Base-by-base conservation (phyloP, 2,113 vertebrate genomes). In the Spilogale gracilis region DNA sequence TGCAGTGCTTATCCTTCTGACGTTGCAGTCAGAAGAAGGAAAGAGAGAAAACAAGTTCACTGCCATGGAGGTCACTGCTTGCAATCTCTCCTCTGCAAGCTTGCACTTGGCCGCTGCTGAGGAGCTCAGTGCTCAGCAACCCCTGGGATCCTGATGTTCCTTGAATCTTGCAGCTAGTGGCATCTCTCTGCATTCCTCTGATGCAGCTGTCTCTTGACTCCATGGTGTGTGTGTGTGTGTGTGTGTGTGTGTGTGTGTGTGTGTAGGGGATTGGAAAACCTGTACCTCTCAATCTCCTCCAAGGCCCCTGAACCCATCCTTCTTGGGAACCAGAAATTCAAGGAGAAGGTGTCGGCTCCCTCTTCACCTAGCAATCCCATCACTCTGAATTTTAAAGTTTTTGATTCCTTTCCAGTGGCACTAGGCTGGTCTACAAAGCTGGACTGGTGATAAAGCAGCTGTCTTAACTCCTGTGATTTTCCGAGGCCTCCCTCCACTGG, bases 251-350 rank as follows among this genome's bases (percentile, higher is more conserved):
- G 25, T 65, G 61, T 27, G 60, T 61, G 61, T 14, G 12, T 52
- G 38, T 58, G 32, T 84, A 84, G 2, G 21, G 16, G 3, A 32
- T 30, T 92, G 25, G 45, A 88, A 88, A 94, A 50, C 17, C 3
- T 86, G 21, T 58, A 52, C 11, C 17, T 90, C 32, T 25, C 32
- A 69, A 76, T 63, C 50, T 89, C 17, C 25, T 56, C 27, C 65
- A 90, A 82, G 23, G 20, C 11, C 63, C 67, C 82, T 25, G 38
- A 32, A 86, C 88, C 30, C 38, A 73, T 90, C 52, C 20, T 4
- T 95, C 38, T 82, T 78, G 14, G 30, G 32, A 78, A 67, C 52
- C 60, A 95, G 83, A 96, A 80, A 86, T 71, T 80, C 84, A 82
- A 92, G 61, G 30, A 58, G 32, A 80, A 74, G 9, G 17, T n/a